Evolutionary conservation across 2,797 vertebrate genomes (phyloP).

Genomic region (Loriculus beryllinus): DNA sequence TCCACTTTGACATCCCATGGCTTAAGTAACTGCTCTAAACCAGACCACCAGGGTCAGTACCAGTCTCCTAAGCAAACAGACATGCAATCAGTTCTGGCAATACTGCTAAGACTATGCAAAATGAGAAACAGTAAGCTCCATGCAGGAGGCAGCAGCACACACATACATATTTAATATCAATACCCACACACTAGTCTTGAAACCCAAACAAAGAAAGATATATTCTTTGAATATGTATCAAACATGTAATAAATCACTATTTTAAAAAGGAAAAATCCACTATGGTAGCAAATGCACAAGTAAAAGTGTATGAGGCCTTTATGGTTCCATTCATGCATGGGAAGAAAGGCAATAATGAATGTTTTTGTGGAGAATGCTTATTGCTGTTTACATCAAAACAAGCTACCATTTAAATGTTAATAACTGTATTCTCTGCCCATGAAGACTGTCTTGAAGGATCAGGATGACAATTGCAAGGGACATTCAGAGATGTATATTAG

Average conservation of each 20-base stretch:
- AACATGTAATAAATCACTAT: background rate
- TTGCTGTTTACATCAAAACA: conserved; percentile 18
- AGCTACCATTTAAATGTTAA: conserved; percentile 54
- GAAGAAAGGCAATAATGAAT: background rate
- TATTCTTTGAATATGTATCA: background rate
- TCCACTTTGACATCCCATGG: background rate
- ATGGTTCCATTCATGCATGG: background rate
- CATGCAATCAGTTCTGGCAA: background rate
- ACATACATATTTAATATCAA: background rate
- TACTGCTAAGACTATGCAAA: background rate
- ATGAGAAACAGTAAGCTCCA: background rate
- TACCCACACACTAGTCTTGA: background rate
- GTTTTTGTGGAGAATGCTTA: conserved; percentile 13
- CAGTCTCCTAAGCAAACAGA: background rate
- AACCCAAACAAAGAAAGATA: background rate
- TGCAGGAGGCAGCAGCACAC: background rate
- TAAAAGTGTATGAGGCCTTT: background rate
- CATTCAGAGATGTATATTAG: conserved; percentile 10
- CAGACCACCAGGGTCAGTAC: background rate
- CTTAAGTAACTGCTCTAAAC: background rate
- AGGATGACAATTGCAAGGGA: background rate
- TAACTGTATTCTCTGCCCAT: background rate
- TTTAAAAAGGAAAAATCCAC: background rate
- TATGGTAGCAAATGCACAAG: background rate
- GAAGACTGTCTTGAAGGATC: conserved; percentile 12